Conservation (phyloP, 2,113 vertebrate species). For the Dicerorhinus sumatrensis region DNA sequence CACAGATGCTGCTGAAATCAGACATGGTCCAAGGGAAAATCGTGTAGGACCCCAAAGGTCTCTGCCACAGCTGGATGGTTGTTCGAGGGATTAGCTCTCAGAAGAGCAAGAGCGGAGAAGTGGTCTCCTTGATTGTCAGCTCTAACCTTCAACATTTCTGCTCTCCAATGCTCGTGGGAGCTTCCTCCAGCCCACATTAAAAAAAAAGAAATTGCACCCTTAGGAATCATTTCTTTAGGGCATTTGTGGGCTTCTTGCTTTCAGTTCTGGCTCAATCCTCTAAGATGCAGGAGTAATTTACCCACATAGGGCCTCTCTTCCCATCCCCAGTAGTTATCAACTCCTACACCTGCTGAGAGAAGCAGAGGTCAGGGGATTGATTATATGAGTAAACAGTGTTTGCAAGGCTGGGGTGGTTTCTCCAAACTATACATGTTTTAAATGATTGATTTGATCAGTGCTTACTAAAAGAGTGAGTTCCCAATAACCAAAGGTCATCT, state of each 20-base stretch:
- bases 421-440: neutral
- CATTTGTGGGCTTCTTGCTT: neutral
- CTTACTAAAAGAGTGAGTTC: neutral
- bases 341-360: neutral
- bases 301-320: neutral
- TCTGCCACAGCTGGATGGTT: neutral
- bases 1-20: neutral
- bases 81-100: neutral
- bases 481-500: neutral
- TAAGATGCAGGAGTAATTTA: neutral
- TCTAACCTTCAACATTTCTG: neutral
- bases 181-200: neutral
- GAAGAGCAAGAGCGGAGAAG: neutral
- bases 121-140: neutral
- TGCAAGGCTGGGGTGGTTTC: neutral
- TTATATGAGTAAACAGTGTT: neutral
- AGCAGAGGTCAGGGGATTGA: neutral
- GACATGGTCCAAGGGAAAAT: neutral
- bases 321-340: neutral
- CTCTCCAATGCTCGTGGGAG: neutral
- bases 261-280: neutral
- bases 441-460: neutral
- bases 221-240: neutral
- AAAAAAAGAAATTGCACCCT: neutral
- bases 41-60: fast-evolving